Percentiles rank a stretch among this genome's conserved stretches.
phyloP scores from a whole-genome alignment of 2,888 invertebrate genomes.

The Drosophila affinis region DNA sequence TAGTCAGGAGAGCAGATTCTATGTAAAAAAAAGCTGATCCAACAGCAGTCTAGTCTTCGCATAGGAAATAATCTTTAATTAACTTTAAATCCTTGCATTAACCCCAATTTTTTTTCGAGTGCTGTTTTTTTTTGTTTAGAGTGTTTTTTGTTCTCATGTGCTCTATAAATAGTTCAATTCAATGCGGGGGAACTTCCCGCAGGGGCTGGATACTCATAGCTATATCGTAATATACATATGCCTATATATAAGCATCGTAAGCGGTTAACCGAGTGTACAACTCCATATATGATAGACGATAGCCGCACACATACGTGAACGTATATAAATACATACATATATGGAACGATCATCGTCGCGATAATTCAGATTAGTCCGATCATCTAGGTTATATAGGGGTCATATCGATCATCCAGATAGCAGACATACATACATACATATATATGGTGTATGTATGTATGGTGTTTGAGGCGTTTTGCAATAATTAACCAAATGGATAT shows the following conservation, averaged over 20 bases:
- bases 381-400: constrained; percentile 2
- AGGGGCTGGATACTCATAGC: constrained; percentile 40
- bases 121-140: constrained; percentile 7
- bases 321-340: too few species aligned
- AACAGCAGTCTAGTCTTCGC: constrained; percentile 49
- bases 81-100: constrained; percentile 14
- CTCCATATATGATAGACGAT: constrained; percentile 4
- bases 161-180: constrained; percentile 44
- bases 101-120: constrained; percentile 10
- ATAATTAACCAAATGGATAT: constrained; percentile 24
- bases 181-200: background rate
- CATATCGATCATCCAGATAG: background rate
- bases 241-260: constrained; percentile 38
- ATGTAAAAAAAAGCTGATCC: constrained; percentile 21
- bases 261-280: constrained; percentile 45
- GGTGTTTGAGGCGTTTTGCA: constrained; percentile 25
- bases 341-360: background rate
- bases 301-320: too few species aligned
- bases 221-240: constrained; percentile 51
- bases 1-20: constrained; percentile 31
- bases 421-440: background rate
- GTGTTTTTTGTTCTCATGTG: constrained; percentile 5
- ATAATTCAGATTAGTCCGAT: background rate
- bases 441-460: background rate
- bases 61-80: constrained; percentile 50